Evolutionary conservation across 2,797 vertebrate species (phyloP).

Genomic region (Micromesistius poutassou): DNA sequence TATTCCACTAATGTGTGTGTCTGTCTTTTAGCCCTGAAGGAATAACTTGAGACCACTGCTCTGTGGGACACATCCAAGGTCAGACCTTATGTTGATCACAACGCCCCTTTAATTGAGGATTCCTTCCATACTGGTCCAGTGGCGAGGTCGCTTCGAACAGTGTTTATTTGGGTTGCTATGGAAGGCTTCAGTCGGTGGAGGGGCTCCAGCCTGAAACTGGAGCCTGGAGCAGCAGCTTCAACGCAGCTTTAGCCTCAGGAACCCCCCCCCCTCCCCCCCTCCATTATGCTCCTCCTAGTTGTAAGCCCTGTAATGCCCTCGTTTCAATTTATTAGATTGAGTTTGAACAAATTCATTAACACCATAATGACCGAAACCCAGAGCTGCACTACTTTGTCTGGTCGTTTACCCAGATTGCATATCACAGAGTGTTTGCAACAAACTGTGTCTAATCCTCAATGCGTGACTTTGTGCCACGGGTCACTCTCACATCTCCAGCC

Average conservation of each 20-base stretch:
- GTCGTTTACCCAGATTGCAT: constrained; percentile 36
- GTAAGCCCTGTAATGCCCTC: constrained; percentile 40
- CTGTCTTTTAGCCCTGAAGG: neutral
- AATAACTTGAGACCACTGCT: constrained; percentile 1
- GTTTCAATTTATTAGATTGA: constrained; percentile 44
- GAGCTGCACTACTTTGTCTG: constrained; percentile 25
- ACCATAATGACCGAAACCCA: constrained; percentile 49
- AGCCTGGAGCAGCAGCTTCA: constrained; percentile 50
- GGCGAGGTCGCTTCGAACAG: constrained; percentile 34
- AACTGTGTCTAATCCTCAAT: constrained; percentile 35
- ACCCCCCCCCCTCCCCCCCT: neutral
- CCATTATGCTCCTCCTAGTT: neutral
- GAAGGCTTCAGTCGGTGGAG: constrained; percentile 59
- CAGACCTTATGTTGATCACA: constrained; percentile 26
- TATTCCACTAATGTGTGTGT: neutral
- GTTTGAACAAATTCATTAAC: constrained; percentile 55
- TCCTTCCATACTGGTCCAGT: constrained; percentile 41
- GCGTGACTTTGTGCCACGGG: constrained; percentile 24
- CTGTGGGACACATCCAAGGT: constrained; percentile 1
- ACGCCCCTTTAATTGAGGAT: constrained; percentile 28
- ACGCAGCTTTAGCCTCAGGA: constrained; percentile 31
- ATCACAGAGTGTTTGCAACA: constrained; percentile 32
- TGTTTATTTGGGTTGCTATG: constrained; percentile 76
- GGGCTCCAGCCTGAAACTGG: constrained; percentile 48
- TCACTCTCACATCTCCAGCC: constrained; percentile 27